Evolutionary conservation across 30 jellyfish, hydroid and myxozoan species (phyloP), one percentile per base, ranked within the genome.

Genomic region (Hydractinia symbiolongicarpus): DNA sequence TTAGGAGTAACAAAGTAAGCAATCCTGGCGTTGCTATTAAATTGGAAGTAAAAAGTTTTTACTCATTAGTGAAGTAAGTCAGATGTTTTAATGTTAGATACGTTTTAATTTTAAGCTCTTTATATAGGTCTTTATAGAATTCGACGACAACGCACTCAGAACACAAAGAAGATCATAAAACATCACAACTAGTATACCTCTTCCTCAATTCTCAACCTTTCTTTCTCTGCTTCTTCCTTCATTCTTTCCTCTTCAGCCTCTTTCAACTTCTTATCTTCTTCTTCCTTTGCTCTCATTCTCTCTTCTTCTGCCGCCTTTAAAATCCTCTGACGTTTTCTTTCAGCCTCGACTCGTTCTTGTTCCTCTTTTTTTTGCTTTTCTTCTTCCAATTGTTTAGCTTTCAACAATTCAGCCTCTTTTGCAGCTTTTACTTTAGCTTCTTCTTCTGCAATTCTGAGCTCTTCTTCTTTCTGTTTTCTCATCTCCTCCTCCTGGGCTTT

Each of bases 361-460:
- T 85, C 96, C 56, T 78, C 95, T 84, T 73, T 84, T 40, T 77
- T 62, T 81, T 60, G 67, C 56, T 76, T 76, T 55, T 76, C 55
- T 74, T 76, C 21, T 55, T 76, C 84, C n/a, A 76, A 55, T 8
- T 61, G 85, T 77, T 77, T 76, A 60, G 73, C 90, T 81, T 78
- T 72, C 70, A 58, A 86, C 67, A 30, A 54, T 4, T 83, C 83
- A 15, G 13, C 50, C 30, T 40, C 61, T 30, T 57, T 69, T 52
- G 66, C 78, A 53, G 17, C 55, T 58, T 16, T 78, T 8, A 75
- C 87, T 54, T 21, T 67, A 40, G 67, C 88, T 68, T 77, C 67
- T 60, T 68, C 58, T 74, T 60, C 17, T 71, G 60, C 60, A 9
- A 40, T 81, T 50, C 78, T 86, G 56, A 53, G 81, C 54, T 67